phyloP scores from a whole-genome alignment of 2,888 invertebrate genomes.

The Operophtera brumata region DNA sequence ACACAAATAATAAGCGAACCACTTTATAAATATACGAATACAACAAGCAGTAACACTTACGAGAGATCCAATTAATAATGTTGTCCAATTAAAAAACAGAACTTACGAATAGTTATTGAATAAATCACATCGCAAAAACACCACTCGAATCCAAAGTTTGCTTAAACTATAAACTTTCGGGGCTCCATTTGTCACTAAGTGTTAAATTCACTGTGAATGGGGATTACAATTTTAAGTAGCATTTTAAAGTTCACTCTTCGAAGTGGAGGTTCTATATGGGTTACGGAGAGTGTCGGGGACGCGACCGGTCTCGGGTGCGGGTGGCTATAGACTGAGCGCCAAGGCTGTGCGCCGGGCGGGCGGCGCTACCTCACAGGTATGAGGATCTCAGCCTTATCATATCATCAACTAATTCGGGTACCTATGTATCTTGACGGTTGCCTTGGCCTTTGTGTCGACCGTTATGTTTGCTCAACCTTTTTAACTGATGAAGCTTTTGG shows the following conservation, averaged over 20 bases:
- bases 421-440: slow-evolving; percentile 26
- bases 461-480: neutral
- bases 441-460: slow-evolving; percentile 25
- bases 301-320: slow-evolving; percentile 44
- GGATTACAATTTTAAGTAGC: slow-evolving; percentile 39
- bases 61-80: slow-evolving; percentile 2
- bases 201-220: slow-evolving; percentile 45
- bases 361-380: slow-evolving; percentile 31
- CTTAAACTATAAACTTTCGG: slow-evolving; percentile 39
- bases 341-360: slow-evolving; percentile 29
- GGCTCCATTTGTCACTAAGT: slow-evolving; percentile 60
- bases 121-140: slow-evolving; percentile 71
- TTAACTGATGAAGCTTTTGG: neutral
- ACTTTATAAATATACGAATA: slow-evolving; percentile 1
- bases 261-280: slow-evolving; percentile 38
- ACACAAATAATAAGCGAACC: slow-evolving; percentile 25
- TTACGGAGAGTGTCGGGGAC: slow-evolving; percentile 32
- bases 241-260: slow-evolving; percentile 67
- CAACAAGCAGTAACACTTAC: slow-evolving; percentile 1
- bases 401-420: slow-evolving; percentile 32
- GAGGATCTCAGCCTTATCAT: slow-evolving; percentile 30
- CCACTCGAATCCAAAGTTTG: slow-evolving; percentile 61
- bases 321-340: slow-evolving; percentile 53
- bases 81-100: slow-evolving; percentile 23
- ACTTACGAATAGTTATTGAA: slow-evolving; percentile 52